phyloP scores from a whole-genome alignment of 2,888 invertebrate genomes.

The Mechanitis messenoides region DNA sequence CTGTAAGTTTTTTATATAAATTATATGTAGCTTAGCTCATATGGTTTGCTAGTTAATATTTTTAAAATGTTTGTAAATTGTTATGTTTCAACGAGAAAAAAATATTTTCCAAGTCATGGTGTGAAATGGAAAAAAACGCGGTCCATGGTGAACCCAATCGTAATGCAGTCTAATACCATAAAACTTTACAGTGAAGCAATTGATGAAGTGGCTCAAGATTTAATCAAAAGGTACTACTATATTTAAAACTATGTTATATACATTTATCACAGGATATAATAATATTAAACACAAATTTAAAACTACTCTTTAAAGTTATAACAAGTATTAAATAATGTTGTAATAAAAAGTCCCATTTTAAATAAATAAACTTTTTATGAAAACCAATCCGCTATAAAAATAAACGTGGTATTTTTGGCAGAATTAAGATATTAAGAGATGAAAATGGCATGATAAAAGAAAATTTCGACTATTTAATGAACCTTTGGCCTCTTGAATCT shows the following conservation, averaged over 20 bases:
- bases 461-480: slow-evolving; percentile 41
- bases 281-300: no score
- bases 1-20: no score
- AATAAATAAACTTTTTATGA: no score
- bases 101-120: slow-evolving; percentile 77
- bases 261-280: no score
- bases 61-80: no score
- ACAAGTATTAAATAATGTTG: no score
- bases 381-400: no score
- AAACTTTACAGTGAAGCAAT: slow-evolving; percentile 80
- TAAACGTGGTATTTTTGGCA: background rate
- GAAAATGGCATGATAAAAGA: slow-evolving; percentile 38
- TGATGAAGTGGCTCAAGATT: slow-evolving; percentile 80
- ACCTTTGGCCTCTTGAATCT: slow-evolving; percentile 79
- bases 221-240: slow-evolving; percentile 74
- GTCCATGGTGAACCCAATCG: slow-evolving; percentile 83
- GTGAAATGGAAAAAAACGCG: slow-evolving; percentile 86
- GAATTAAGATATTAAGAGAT: slow-evolving; percentile 3
- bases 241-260: no score
- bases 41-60: no score
- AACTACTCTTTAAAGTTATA: no score
- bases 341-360: background rate
- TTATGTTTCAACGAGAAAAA: no score
- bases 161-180: slow-evolving; percentile 84
- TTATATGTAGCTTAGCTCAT: no score